Base-by-base conservation (phyloP, 2,888 invertebrate species). In the Anthophora plumipes region DNA sequence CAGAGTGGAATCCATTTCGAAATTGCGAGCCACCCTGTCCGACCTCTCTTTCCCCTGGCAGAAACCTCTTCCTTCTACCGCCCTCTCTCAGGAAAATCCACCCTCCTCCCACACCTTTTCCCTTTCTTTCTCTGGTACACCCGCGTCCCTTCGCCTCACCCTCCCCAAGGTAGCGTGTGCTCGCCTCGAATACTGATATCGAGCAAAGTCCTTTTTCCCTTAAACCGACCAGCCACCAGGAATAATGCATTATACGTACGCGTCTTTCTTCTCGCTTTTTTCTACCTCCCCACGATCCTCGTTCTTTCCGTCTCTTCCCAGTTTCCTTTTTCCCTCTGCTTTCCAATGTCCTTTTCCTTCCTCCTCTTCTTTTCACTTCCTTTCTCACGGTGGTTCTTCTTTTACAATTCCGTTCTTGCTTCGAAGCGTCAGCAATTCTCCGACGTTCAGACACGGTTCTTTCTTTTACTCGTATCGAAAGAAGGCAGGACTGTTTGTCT, bases 1-100 rank as follows among this genome's bases (percentile, higher is more conserved):
- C n/a, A 88, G 90, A 90, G 89, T 89, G 91, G 93, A 92, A 92
- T 93, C 93, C 93, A 93, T 93, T 93, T 92, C 92, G 91, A 93
- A 93, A 93, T 93, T 93, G 93, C 93, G 90, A 92, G 89, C 91
- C 91, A 91, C 90, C 90, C 91, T 88, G 84, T 86, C 85, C 86
- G 78, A 77, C 80, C 77, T 86, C 82, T 68, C 88, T 76, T 82
- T 86, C 85, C 77, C 82, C 83, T 31, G 31, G 31, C 31, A 31
- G 2, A 66, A n/a, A 68, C 80, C 82, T 68, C 75, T 75, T 75
- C 77, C 82, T 80, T 76, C 82, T 70, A 76, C 72, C 77, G 79
- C 86, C 90, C 90, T 93, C 91, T 91, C 92, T 89, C 89, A 91
- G 92, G 92, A 92, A 92, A 91, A 92, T 90, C 91, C 86, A 89